A percentile compares a stretch with the other conserved stretches of the same genome.
Evolutionary conservation across 30 jellyfish, hydroid and myxozoan species (phyloP).

Genomic region (Rhopilema esculentum): DNA sequence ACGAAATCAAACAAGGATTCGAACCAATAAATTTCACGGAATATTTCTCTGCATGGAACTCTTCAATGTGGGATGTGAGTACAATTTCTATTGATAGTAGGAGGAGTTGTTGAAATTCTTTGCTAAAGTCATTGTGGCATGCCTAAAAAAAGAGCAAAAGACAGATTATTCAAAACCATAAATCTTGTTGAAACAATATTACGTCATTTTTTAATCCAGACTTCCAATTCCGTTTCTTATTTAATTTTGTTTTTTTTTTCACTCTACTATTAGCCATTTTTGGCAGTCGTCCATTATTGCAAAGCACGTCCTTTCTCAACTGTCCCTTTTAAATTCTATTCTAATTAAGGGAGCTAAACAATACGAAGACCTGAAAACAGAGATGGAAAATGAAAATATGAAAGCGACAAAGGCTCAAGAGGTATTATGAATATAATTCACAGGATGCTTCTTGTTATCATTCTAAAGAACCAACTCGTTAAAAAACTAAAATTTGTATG

Average conservation of each 20-base stretch:
- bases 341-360: slow-evolving; percentile 11
- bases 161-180: too few species aligned
- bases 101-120: too few species aligned
- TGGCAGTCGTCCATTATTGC: too few species aligned
- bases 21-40: slow-evolving; percentile 83
- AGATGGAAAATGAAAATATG: slow-evolving; percentile 38
- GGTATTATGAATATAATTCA: background rate
- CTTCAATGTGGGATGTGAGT: slow-evolving; percentile 56
- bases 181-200: too few species aligned
- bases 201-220: background rate
- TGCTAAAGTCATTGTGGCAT: too few species aligned
- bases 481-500: too few species aligned
- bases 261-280: too few species aligned
- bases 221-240: background rate
- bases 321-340: background rate
- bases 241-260: too few species aligned
- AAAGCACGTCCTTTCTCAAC: too few species aligned
- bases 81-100: too few species aligned
- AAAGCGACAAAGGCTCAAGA: slow-evolving; percentile 43
- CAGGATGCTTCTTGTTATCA: background rate
- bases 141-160: too few species aligned
- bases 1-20: slow-evolving; percentile 80
- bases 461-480: too few species aligned
- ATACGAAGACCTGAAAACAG: slow-evolving; percentile 27
- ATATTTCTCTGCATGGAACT: slow-evolving; percentile 74